These are phyloP conservation scores for Platycercus adscitus DNA, from an alignment of 2,113 vertebrate species.

Conservation along the genomic window DNA sequence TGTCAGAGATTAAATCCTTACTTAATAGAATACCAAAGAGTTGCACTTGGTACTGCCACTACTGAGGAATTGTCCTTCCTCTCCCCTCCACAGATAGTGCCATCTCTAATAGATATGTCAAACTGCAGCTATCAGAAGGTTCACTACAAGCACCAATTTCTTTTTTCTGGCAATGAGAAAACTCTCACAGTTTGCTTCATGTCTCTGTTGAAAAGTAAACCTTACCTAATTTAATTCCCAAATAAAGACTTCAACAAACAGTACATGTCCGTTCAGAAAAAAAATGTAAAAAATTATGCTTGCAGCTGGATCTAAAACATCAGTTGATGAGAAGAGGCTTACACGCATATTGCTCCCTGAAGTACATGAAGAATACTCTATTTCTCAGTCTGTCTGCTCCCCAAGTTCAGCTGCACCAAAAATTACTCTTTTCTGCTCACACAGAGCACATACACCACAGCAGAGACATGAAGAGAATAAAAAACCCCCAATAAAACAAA, in stretches of 20 bases:
- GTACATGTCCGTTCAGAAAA: rapidly evolving
- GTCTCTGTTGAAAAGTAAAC: background rate
- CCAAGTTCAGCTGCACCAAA: background rate
- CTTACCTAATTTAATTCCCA: background rate
- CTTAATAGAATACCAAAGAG: slow-evolving; percentile 44
- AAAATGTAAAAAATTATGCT: background rate
- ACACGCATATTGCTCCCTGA: background rate
- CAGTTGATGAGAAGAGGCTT: background rate
- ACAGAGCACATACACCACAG: background rate
- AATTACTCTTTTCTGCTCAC: background rate
- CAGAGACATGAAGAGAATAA: background rate
- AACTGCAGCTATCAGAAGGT: slow-evolving; percentile 22
- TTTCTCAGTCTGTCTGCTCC: background rate
- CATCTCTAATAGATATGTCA: slow-evolving; percentile 31
- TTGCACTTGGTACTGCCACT: slow-evolving; percentile 35
- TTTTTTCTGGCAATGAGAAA: slow-evolving; percentile 3
- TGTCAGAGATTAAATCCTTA: slow-evolving; percentile 53
- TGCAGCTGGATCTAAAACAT: background rate
- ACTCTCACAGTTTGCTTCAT: background rate
- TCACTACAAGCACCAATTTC: background rate
- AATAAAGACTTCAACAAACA: background rate
- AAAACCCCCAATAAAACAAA: background rate
- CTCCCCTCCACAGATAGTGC: background rate
- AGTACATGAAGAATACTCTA: background rate
- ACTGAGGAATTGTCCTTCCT: slow-evolving; percentile 27